These are phyloP conservation scores for Tyrannus savana DNA, from an alignment of 2,113 vertebrate genomes.

Conservation along the genomic window DNA sequence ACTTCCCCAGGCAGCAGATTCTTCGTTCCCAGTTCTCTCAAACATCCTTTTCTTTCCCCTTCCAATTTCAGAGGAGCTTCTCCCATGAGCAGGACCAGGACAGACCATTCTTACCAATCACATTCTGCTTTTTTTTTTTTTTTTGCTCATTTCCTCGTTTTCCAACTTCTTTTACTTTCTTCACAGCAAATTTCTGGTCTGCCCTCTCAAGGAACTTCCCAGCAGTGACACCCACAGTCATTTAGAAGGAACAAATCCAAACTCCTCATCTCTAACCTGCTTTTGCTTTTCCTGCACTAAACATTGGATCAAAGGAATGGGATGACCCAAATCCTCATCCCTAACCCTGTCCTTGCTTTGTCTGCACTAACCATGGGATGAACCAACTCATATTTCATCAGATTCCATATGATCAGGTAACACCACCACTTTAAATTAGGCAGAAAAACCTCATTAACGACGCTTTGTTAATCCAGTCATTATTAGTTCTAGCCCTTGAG, in stretches of 20 bases:
- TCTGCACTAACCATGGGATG: not conserved
- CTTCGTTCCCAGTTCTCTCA: accelerated
- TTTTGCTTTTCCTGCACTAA: not conserved
- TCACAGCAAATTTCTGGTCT: not conserved
- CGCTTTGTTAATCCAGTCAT: too few species aligned
- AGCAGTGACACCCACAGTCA: not conserved
- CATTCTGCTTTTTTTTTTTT: too few species aligned
- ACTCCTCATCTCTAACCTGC: not conserved
- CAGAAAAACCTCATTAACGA: not conserved
- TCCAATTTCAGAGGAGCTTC: not conserved
- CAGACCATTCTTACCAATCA: accelerated
- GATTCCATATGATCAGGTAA: accelerated
- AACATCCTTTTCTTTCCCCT: not conserved
- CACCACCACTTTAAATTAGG: too few species aligned
- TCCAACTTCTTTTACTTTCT: not conserved
- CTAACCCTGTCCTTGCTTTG: not conserved
- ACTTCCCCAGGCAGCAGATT: not conserved
- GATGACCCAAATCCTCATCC: not conserved
- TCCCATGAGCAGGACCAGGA: not conserved
- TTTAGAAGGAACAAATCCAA: not conserved
- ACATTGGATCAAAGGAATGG: not conserved
- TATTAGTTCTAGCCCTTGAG: not conserved
- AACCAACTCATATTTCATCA: not conserved
- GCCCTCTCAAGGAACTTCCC: not conserved
- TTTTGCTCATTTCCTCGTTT: not conserved